These are phyloP conservation scores for Melanerpes aurifrons DNA, from an alignment of 2,113 vertebrate species.

Conservation along the genomic window DNA sequence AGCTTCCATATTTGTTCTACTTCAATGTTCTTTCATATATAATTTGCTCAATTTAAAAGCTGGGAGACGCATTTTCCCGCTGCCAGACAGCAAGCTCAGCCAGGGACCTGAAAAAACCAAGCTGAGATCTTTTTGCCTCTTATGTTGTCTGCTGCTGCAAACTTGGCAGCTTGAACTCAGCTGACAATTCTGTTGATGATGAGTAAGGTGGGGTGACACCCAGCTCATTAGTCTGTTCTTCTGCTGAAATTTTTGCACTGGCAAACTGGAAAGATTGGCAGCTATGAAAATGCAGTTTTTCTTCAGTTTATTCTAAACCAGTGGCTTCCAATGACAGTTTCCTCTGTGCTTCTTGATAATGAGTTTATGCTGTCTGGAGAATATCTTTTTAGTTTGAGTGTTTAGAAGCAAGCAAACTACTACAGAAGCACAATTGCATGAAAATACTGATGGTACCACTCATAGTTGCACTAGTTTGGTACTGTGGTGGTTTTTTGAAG, in stretches of 20 bases:
- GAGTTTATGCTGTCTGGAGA: neutral
- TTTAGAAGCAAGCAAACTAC: neutral
- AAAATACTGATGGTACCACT: neutral
- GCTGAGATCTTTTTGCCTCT: slow-evolving; percentile 7
- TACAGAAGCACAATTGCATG: neutral
- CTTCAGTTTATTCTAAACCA: neutral
- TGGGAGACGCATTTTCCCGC: neutral
- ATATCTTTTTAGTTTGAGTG: neutral
- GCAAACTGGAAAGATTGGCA: neutral
- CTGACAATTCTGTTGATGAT: neutral
- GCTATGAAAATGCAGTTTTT: neutral
- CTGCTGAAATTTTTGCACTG: neutral
- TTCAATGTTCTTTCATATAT: slow-evolving; percentile 42
- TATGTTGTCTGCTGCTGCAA: neutral
- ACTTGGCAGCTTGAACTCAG: neutral
- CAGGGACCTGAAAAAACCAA: slow-evolving; percentile 20
- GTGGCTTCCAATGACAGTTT: neutral
- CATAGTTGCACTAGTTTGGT: neutral
- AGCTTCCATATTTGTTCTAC: slow-evolving; percentile 38
- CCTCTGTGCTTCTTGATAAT: neutral
- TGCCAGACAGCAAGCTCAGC: slow-evolving; percentile 22
- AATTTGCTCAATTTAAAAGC: slow-evolving; percentile 32
- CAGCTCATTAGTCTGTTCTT: neutral
- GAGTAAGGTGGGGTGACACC: neutral
- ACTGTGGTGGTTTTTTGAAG: neutral